These are phyloP conservation scores for Columba livia DNA, from an alignment of 2,113 vertebrate genomes.

Conservation along the genomic window DNA sequence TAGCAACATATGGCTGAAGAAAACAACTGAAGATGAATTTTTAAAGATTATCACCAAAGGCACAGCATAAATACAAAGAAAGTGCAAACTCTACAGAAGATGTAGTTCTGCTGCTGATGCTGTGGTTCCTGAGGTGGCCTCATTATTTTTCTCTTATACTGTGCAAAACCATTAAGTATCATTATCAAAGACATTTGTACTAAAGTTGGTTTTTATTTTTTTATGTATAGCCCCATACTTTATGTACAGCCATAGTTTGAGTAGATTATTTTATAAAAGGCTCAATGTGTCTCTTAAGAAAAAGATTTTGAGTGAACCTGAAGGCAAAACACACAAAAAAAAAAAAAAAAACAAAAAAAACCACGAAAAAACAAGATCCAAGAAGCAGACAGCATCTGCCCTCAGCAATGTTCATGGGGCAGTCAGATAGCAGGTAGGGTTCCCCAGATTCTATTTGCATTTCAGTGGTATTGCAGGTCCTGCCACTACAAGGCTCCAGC, in stretches of 20 bases:
- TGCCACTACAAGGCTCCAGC: no score
- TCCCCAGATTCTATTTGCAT: neutral
- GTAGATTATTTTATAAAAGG: neutral
- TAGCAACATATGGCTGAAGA: neutral
- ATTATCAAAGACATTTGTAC: neutral
- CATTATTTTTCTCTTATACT: neutral
- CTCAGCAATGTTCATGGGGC: neutral
- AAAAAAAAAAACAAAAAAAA: neutral
- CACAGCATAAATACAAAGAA: neutral
- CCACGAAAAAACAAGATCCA: neutral
- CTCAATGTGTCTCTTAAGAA: neutral
- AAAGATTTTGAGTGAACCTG: neutral
- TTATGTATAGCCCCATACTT: neutral
- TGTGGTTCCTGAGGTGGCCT: neutral
- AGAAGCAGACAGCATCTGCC: neutral
- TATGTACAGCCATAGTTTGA: neutral
- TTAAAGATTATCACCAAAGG: slow-evolving; percentile 35
- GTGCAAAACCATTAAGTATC: neutral
- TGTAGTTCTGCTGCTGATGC: neutral
- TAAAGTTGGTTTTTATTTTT: neutral
- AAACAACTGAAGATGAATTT: slow-evolving; percentile 44
- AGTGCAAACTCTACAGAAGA: neutral
- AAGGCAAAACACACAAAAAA: neutral
- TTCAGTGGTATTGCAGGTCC: neutral
- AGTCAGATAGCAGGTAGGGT: neutral